Evolutionary conservation across 2,888 invertebrate genomes (phyloP).

Genomic region (Caradrina kadenii): DNA sequence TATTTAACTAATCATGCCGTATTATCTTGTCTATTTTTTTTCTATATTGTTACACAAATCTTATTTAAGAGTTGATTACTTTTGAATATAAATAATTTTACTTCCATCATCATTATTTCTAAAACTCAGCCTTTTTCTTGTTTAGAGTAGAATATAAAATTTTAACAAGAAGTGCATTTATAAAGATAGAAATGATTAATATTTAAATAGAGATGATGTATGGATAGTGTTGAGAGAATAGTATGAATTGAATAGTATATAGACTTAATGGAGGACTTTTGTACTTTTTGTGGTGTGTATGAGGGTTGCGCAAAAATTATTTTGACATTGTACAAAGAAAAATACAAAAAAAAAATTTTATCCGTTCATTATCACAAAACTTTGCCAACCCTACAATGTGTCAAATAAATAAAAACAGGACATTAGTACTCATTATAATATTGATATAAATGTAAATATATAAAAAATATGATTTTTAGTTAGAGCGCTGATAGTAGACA

Average conservation of each 20-base stretch:
- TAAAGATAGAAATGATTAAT: slow-evolving; percentile 85
- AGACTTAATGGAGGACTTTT: slow-evolving; percentile 84
- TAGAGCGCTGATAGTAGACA: slow-evolving; percentile 68
- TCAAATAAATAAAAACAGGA: slow-evolving; percentile 77
- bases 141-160: slow-evolving; percentile 79
- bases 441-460: slow-evolving; percentile 72
- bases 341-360: slow-evolving; percentile 54
- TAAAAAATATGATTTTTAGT: slow-evolving; percentile 68
- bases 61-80: slow-evolving; percentile 39
- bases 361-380: slow-evolving; percentile 61
- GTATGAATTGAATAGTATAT: slow-evolving; percentile 78
- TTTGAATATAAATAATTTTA: slow-evolving; percentile 46
- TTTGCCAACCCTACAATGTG: slow-evolving; percentile 80
- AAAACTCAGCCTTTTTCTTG: slow-evolving; percentile 57
- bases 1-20: slow-evolving; percentile 49
- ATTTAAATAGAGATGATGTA: slow-evolving; percentile 83
- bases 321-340: slow-evolving; percentile 62
- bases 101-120: slow-evolving; percentile 34
- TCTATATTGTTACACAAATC: slow-evolving; percentile 54
- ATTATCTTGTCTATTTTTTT: slow-evolving; percentile 56
- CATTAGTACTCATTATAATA: slow-evolving; percentile 68
- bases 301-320: slow-evolving; percentile 79
- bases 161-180: slow-evolving; percentile 89
- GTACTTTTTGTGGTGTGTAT: slow-evolving; percentile 87
- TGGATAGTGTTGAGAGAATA: slow-evolving; percentile 85